phyloP scores from a whole-genome alignment of 2,888 invertebrate genomes.

The Pharmacophagus antenor region DNA sequence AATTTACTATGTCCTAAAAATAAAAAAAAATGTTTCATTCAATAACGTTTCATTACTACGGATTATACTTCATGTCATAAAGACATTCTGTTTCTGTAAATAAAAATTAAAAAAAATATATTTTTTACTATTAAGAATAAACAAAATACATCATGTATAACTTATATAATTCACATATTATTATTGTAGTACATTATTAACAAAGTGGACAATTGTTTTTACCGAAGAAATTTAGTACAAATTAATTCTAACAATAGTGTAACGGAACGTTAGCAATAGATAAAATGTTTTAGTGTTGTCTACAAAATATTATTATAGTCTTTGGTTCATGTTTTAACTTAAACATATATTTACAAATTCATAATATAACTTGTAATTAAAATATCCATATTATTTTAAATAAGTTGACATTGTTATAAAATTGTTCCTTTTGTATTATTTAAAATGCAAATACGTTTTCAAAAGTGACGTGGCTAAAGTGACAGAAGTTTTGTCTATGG shows the following conservation, averaged over 20 bases:
- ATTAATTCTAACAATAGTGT: constrained; percentile 20
- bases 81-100: constrained; percentile 24
- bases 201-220: not conserved
- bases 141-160: not conserved
- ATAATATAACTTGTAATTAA: not conserved
- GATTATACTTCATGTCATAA: constrained; percentile 31
- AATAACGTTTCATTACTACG: constrained; percentile 67
- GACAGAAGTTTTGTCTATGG: constrained; percentile 73
- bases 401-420: not conserved
- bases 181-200: not conserved
- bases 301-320: constrained; percentile 13
- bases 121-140: not conserved
- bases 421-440: not conserved
- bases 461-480: constrained; percentile 76
- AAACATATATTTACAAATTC: not conserved
- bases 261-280: constrained; percentile 59
- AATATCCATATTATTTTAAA: not conserved
- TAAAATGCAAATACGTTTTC: constrained; percentile 47
- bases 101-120: constrained; percentile 1
- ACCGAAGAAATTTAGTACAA: not conserved
- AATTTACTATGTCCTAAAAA: constrained; percentile 75
- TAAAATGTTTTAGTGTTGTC: constrained; percentile 44
- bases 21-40: constrained; percentile 75
- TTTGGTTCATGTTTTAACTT: not conserved
- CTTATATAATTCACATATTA: not conserved